A percentile compares a stretch with the other conserved stretches of the same genome.
Conservation (phyloP, 2,113 vertebrate species). For the Alosa alosa region DNA sequence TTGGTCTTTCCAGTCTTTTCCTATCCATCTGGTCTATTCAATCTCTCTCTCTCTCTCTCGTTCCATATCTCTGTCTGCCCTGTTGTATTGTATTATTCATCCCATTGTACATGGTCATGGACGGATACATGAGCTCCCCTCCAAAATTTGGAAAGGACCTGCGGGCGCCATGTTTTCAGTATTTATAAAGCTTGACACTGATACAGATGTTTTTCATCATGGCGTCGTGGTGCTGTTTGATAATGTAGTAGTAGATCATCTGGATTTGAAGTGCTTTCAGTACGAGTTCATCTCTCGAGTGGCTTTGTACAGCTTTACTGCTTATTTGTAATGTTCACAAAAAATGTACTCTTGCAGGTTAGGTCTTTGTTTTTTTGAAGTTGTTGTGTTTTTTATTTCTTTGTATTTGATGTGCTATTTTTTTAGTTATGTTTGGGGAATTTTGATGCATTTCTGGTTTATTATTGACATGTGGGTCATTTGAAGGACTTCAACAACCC, state of each 20-base stretch:
- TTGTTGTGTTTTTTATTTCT: not conserved
- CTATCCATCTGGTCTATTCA: not conserved
- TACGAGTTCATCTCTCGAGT: not conserved
- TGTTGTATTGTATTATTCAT: not conserved
- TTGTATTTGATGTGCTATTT: not conserved
- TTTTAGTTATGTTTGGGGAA: not conserved
- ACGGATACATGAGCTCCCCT: not conserved
- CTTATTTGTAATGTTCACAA: slow-evolving; percentile 5
- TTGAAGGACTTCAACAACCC: not conserved
- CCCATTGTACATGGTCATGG: not conserved
- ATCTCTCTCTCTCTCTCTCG: not conserved
- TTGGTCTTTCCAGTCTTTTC: not conserved
- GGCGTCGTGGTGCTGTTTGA: slow-evolving; percentile 3
- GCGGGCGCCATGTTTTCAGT: not conserved
- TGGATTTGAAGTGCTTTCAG: not conserved
- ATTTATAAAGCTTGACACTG: not conserved
- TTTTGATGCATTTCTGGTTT: not conserved
- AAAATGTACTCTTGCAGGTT: not conserved
- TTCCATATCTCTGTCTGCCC: not conserved
- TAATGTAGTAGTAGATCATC: not conserved
- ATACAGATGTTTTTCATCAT: not conserved
- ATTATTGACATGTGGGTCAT: not conserved
- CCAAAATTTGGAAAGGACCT: not conserved
- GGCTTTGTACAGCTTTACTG: slow-evolving; percentile 10
- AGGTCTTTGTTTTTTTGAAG: not conserved